Evolutionary conservation across 2,113 vertebrate species (phyloP).

Genomic region (Oenanthe melanoleuca): DNA sequence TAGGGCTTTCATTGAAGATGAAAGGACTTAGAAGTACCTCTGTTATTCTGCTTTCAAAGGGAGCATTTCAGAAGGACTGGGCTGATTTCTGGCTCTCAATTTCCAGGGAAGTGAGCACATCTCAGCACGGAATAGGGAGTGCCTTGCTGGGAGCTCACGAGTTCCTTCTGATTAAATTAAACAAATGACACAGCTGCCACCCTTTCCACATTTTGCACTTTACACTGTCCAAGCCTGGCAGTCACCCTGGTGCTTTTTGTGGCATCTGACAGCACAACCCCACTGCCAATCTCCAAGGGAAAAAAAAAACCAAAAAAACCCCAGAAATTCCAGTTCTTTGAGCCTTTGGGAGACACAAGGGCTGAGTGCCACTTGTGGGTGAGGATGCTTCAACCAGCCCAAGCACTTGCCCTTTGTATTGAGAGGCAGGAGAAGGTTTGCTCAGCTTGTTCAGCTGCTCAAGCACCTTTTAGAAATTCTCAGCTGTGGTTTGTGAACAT

Average conservation of each 20-base stretch:
- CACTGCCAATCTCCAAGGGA: neutral
- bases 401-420: neutral
- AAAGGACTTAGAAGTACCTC: neutral
- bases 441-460: neutral
- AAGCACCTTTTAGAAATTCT: neutral
- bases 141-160: neutral
- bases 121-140: neutral
- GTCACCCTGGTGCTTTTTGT: neutral
- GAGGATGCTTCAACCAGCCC: neutral
- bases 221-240: neutral
- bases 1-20: neutral
- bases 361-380: neutral
- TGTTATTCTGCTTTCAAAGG: neutral
- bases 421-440: neutral
- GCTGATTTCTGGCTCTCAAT: neutral
- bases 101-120: neutral
- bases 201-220: neutral
- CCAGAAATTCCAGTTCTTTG: neutral
- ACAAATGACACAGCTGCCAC: neutral
- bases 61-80: neutral
- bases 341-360: neutral
- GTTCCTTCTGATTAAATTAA: neutral
- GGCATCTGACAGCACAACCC: neutral
- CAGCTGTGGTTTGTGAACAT: neutral
- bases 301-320: fast-evolving